These are phyloP conservation scores for Microcebus murinus DNA, from an alignment of 2,113 vertebrate genomes.

Conservation along the genomic window DNA sequence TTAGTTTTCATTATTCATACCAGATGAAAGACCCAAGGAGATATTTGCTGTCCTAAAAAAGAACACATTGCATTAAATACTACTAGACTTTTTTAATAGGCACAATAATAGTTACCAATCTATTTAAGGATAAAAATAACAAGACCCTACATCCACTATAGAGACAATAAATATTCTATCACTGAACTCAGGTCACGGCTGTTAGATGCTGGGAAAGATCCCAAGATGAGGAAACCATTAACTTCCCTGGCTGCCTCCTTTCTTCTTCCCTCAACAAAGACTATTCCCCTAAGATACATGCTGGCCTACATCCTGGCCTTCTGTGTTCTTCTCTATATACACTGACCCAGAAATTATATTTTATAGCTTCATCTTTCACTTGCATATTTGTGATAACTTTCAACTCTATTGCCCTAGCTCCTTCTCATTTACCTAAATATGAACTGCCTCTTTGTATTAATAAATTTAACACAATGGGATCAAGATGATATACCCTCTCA, in stretches of 20 bases:
- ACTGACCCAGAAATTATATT: background rate
- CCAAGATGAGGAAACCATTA: background rate
- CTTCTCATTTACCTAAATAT: background rate
- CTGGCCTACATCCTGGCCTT: background rate
- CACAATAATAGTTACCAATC: background rate
- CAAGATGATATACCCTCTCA: background rate
- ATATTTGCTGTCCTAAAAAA: background rate
- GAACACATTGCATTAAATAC: background rate
- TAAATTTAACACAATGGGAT: background rate
- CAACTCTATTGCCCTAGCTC: background rate
- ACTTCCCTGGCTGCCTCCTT: background rate
- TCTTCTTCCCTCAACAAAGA: background rate
- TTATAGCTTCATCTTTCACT: background rate
- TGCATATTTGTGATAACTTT: conserved; percentile 9
- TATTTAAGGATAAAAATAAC: conserved; percentile 2
- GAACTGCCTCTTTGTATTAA: background rate
- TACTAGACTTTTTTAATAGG: background rate
- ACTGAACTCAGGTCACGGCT: background rate
- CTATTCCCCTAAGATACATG: background rate
- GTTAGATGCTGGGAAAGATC: background rate
- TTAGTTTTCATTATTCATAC: background rate
- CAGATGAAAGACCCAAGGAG: background rate
- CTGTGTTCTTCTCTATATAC: background rate
- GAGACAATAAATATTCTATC: background rate
- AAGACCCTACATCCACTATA: background rate